phyloP scores from a whole-genome alignment of 2,797 vertebrate genomes.

The Syngnathus rostellatus region DNA sequence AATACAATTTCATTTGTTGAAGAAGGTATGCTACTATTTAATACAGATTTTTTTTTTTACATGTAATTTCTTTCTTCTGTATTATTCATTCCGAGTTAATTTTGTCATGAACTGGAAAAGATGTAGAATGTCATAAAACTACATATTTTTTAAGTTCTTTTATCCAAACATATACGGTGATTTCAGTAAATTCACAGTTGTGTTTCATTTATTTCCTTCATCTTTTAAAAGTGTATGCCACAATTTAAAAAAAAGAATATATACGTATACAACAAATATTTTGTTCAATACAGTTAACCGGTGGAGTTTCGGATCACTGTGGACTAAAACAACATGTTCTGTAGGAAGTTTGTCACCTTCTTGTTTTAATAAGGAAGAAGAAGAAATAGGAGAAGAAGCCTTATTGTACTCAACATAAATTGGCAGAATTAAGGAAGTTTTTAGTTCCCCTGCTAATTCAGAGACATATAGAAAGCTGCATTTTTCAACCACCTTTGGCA shows the following conservation, averaged over 20 bases:
- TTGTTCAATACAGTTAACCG: not conserved
- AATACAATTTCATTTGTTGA: not conserved
- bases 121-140: not conserved
- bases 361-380: conserved; percentile 64
- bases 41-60: not conserved
- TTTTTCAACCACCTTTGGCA: conserved; percentile 71
- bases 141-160: not conserved
- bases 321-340: conserved; percentile 3
- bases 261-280: not conserved
- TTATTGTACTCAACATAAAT: conserved; percentile 67
- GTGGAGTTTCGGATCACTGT: not conserved
- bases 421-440: conserved; percentile 76
- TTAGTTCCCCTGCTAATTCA: conserved; percentile 77
- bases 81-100: not conserved
- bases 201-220: not conserved
- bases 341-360: conserved; percentile 49
- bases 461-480: conserved; percentile 75
- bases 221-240: not conserved
- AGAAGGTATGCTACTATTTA: not conserved
- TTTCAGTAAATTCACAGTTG: not conserved
- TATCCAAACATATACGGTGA: not conserved
- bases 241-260: not conserved
- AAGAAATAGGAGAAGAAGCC: conserved; percentile 55
- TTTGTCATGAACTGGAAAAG: not conserved
- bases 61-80: not conserved